A percentile compares a stretch with the other conserved stretches of the same genome.
These are phyloP conservation scores for Eulemur rufifrons DNA, from an alignment of 2,113 vertebrate species.

Conservation along the genomic window DNA sequence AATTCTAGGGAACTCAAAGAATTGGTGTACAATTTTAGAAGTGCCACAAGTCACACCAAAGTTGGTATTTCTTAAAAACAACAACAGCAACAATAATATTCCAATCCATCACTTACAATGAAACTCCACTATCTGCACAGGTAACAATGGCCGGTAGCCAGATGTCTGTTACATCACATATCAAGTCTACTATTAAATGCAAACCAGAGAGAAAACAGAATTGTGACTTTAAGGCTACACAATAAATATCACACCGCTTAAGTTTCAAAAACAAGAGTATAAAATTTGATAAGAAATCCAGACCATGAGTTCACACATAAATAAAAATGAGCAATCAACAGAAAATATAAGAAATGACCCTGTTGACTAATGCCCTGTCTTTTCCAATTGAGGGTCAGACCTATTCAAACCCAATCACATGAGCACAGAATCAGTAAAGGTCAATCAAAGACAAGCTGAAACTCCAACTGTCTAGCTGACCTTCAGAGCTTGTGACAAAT, in stretches of 20 bases:
- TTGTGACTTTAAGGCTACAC: slow-evolving; percentile 42
- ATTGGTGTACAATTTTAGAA: background rate
- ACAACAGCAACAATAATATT: background rate
- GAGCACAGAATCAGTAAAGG: slow-evolving; percentile 89
- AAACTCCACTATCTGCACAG: slow-evolving; percentile 19
- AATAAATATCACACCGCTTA: background rate
- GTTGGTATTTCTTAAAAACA: slow-evolving; percentile 14
- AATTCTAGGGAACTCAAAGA: slow-evolving; percentile 62
- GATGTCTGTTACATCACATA: accelerated
- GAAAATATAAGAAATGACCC: slow-evolving; percentile 74
- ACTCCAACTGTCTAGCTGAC: slow-evolving; percentile 90
- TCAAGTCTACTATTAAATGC: background rate
- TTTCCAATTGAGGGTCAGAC: slow-evolving; percentile 84
- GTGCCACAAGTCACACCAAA: slow-evolving; percentile 11
- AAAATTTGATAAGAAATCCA: slow-evolving; percentile 70
- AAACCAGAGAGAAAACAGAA: slow-evolving; percentile 43
- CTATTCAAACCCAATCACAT: slow-evolving; percentile 87
- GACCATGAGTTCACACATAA: slow-evolving; percentile 47
- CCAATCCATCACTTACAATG: background rate
- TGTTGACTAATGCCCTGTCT: slow-evolving; percentile 88
- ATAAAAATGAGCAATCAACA: slow-evolving; percentile 78
- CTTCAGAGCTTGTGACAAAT: slow-evolving; percentile 93
- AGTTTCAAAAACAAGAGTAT: slow-evolving; percentile 73
- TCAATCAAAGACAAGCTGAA: slow-evolving; percentile 89
- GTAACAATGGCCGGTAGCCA: background rate